These are phyloP conservation scores for Drosophila virilis DNA, from an alignment of 1,140 invertebrate species.

Conservation along the genomic window DNA sequence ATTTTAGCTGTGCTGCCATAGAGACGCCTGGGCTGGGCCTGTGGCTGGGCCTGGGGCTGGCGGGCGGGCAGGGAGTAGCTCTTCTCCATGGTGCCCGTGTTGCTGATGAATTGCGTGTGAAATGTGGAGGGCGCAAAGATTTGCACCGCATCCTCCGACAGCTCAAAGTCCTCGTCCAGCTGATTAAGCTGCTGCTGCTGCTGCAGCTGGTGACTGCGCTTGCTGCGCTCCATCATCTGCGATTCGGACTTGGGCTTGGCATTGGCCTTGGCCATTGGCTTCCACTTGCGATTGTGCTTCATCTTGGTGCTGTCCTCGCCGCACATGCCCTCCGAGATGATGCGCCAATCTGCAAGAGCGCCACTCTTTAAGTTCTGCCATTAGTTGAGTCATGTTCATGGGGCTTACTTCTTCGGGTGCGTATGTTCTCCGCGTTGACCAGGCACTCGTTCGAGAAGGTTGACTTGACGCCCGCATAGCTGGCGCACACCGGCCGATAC, in stretches of 20 bases:
- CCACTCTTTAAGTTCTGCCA: background rate
- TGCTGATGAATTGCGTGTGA: slow-evolving; percentile 71
- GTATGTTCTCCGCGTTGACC: slow-evolving; percentile 74
- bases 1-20: slow-evolving; percentile 3
- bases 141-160: slow-evolving; percentile 61
- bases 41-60: slow-evolving; percentile 30
- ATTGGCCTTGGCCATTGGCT: slow-evolving; percentile 61
- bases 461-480: slow-evolving; percentile 73
- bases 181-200: slow-evolving; percentile 28
- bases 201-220: slow-evolving; percentile 51
- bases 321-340: slow-evolving; percentile 71
- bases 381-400: background rate
- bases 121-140: slow-evolving; percentile 74
- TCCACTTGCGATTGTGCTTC: slow-evolving; percentile 66
- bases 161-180: slow-evolving; percentile 66
- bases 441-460: slow-evolving; percentile 78
- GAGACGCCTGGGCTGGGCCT: background rate
- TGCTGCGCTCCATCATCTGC: slow-evolving; percentile 47
- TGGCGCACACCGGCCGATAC: slow-evolving; percentile 74
- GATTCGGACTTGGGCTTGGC: slow-evolving; percentile 49
- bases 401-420: slow-evolving; percentile 61
- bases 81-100: slow-evolving; percentile 65
- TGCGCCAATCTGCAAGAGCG: slow-evolving; percentile 67
- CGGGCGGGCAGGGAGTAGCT: slow-evolving; percentile 69
- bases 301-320: slow-evolving; percentile 77